These are phyloP conservation scores for Cephalopachus bancanus DNA, from an alignment of 2,797 vertebrate genomes.

Conservation along the genomic window DNA sequence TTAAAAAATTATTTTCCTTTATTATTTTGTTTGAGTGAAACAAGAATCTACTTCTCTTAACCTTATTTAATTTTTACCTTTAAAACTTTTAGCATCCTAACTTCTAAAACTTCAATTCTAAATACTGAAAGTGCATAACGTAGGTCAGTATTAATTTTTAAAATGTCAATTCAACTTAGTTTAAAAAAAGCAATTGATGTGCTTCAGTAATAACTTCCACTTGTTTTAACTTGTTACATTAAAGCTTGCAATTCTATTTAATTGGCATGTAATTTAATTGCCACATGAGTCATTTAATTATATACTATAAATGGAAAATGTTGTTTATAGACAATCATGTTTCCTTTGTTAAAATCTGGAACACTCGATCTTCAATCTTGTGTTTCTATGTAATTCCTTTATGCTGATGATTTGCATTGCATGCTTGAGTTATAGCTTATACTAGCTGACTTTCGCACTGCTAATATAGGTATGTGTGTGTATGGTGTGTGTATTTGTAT, in stretches of 20 bases:
- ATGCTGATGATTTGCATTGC: background rate
- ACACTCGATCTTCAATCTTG: background rate
- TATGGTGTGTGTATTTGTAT: background rate
- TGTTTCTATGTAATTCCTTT: slow-evolving; percentile 45
- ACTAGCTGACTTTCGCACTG: slow-evolving; percentile 29
- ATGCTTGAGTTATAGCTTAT: background rate
- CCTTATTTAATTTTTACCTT: slow-evolving; percentile 18
- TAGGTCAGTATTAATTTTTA: slow-evolving; percentile 77
- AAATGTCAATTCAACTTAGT: slow-evolving; percentile 72
- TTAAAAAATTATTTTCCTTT: slow-evolving; percentile 50
- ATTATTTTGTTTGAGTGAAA: slow-evolving; percentile 43
- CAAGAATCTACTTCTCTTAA: slow-evolving; percentile 23
- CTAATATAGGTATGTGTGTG: background rate
- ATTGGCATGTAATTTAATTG: slow-evolving; percentile 84
- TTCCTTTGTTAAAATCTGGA: slow-evolving; percentile 68
- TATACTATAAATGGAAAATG: slow-evolving; percentile 75
- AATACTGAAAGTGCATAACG: background rate
- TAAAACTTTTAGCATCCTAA: slow-evolving; percentile 47
- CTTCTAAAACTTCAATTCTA: slow-evolving; percentile 65
- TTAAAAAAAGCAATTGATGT: slow-evolving; percentile 66
- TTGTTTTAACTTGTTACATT: slow-evolving; percentile 79
- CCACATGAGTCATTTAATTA: slow-evolving; percentile 81
- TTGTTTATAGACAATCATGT: slow-evolving; percentile 72
- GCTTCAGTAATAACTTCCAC: slow-evolving; percentile 65
- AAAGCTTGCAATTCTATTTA: slow-evolving; percentile 81